These are phyloP conservation scores for Lathamus discolor DNA, from an alignment of 2,113 vertebrate genomes.

Conservation along the genomic window DNA sequence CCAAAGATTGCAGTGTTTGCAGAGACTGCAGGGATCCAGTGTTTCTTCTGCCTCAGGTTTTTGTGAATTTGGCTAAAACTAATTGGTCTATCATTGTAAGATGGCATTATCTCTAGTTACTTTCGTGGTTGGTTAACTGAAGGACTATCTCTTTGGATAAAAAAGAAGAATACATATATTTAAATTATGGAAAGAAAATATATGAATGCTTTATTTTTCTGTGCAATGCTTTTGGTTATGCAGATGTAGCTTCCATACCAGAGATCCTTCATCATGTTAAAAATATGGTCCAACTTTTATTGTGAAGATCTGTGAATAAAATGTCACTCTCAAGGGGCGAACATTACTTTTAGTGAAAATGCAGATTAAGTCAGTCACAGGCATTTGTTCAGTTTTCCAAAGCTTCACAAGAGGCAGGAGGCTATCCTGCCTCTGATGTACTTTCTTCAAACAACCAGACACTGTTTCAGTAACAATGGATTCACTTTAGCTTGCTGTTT, in stretches of 20 bases:
- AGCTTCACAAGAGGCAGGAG: neutral
- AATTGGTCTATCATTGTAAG: neutral
- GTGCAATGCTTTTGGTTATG: neutral
- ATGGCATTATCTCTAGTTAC: neutral
- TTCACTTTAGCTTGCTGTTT: neutral
- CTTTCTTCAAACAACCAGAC: neutral
- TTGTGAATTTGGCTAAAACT: neutral
- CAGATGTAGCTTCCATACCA: neutral
- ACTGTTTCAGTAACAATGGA: neutral
- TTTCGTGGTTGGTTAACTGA: neutral
- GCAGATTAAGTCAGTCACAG: neutral
- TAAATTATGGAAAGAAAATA: neutral
- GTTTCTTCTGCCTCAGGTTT: neutral
- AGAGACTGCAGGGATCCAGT: neutral
- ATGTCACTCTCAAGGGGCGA: neutral
- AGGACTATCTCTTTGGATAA: neutral
- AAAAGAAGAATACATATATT: neutral
- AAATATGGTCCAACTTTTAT: neutral
- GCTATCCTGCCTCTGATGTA: neutral
- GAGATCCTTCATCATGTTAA: neutral
- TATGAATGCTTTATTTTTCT: neutral
- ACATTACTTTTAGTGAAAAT: neutral
- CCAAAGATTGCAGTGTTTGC: neutral
- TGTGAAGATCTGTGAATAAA: neutral
- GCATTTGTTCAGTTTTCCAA: neutral